phyloP scores from a whole-genome alignment of 2,888 invertebrate species.

The Stramonita haemastoma region DNA sequence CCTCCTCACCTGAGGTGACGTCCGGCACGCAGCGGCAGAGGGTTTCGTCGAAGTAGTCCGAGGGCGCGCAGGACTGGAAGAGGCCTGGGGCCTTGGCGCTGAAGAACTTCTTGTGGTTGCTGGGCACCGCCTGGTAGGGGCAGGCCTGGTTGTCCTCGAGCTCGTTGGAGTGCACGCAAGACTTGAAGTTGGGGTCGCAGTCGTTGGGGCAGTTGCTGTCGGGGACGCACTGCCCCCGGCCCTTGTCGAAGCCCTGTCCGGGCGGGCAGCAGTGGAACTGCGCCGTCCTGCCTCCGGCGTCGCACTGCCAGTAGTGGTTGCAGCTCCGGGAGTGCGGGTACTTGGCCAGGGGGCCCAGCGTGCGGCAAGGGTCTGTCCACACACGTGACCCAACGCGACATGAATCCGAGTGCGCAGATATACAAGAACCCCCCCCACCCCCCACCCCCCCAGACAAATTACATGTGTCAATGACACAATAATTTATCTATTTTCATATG shows the following conservation, averaged over 20 bases:
- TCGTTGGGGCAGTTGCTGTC: conserved; percentile 45
- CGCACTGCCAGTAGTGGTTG: conserved; percentile 49
- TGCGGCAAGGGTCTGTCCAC: conserved; percentile 46
- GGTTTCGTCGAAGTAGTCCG: conserved; percentile 28
- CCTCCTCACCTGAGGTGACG: not conserved
- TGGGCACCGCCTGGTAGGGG: not conserved
- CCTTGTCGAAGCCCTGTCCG: conserved; percentile 45
- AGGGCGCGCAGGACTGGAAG: not conserved
- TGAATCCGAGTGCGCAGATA: no score
- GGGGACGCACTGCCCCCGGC: conserved; percentile 33
- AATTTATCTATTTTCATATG: no score
- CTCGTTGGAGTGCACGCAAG: not conserved
- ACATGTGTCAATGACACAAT: no score
- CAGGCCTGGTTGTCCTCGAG: not conserved
- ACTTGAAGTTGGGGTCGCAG: conserved; percentile 33
- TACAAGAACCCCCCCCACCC: no score
- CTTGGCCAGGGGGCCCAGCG: not conserved
- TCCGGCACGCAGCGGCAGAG: not conserved
- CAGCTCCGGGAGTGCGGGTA: conserved; percentile 45
- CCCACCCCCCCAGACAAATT: no score
- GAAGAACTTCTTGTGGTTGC: conserved; percentile 10
- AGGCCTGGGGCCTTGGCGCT: not conserved
- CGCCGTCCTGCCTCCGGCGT: conserved; percentile 23
- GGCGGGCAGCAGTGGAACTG: conserved; percentile 46
- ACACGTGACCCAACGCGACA: no score